Evolutionary conservation across 2,888 invertebrate genomes (phyloP).

Genomic region (Clanis bilineata): DNA sequence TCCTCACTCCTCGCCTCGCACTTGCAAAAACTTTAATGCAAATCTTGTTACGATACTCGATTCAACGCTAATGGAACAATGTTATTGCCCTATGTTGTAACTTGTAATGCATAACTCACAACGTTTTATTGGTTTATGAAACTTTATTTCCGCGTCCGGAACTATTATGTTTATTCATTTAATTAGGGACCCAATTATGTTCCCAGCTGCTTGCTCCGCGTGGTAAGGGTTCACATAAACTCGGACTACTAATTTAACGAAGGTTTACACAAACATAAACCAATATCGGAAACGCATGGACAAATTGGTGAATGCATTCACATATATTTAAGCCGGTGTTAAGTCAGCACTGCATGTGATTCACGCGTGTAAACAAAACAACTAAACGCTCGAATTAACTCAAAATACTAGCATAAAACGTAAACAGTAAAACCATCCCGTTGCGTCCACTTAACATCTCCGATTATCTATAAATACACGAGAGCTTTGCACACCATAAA

Average conservation of each 20-base stretch:
- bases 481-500: slow-evolving; percentile 65
- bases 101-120: background rate
- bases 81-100: background rate
- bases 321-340: slow-evolving; percentile 47
- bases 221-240: background rate
- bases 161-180: background rate
- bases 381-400: slow-evolving; percentile 59
- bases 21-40: slow-evolving; percentile 16
- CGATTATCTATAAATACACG: slow-evolving; percentile 64
- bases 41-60: slow-evolving; percentile 12
- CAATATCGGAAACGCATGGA: slow-evolving; percentile 21
- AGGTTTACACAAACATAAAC: background rate
- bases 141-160: background rate
- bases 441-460: slow-evolving; percentile 59
- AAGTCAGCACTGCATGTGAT: slow-evolving; percentile 58
- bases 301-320: slow-evolving; percentile 32
- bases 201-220: background rate
- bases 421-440: slow-evolving; percentile 60
- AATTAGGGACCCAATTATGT: background rate
- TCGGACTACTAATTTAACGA: background rate
- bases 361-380: slow-evolving; percentile 71
- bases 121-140: background rate
- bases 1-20: slow-evolving; percentile 10
- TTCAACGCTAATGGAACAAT: slow-evolving; percentile 4
- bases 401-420: slow-evolving; percentile 58